Base-by-base conservation (phyloP, 2,797 vertebrate genomes). In the Leptodactylus fallax region DNA sequence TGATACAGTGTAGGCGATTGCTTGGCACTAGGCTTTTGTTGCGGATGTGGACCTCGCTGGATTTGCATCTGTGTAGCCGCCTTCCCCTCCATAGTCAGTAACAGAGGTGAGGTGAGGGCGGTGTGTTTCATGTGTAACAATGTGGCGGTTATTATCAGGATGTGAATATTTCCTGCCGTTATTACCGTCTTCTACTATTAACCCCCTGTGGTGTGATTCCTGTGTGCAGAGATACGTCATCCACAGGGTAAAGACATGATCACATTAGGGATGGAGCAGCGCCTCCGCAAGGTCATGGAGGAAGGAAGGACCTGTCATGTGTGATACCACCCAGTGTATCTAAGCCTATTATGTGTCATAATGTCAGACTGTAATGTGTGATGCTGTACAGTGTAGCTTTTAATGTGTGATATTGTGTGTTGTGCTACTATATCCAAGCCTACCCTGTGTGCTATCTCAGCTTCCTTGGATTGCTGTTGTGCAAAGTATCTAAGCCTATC, bases 121-220 rank as follows among this genome's bases (percentile, higher is more conserved):
- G 7, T 0, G 0, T 65, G 61, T 67, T 60, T 49, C 27, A 78
- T 84, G 36, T 69, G 16, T 72, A 23, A 81, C 65, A 60, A 49
- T 87, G 56, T 36, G 23, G 55, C 71, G 21, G 58, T 63, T 87
- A 36, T 63, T 23, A 61, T 9, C 17, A 81, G 85, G 85, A 87
- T 76, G 79, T 87, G 55, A 45, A 74, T 63, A 77, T 82, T 82
- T 81, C 85, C 85, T 87, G 65, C 65, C 23, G 49, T 87, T 81
- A 74, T 74, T 60, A 81, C n/a, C 21, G 55, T 71, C 53, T n/a
- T 49, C 19, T 14, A 56, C 12, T 27, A 60, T 87, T 47, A 67
- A 27, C 71, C 86, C 79, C 58, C 79, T 16, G 12, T 8, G n/a
- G 86, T 63, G 60, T 49, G 11, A 77, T 55, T 21, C 19, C 47